Conservation (phyloP, 2,113 vertebrate genomes). For the Stomatorhinus ivindoensis region DNA sequence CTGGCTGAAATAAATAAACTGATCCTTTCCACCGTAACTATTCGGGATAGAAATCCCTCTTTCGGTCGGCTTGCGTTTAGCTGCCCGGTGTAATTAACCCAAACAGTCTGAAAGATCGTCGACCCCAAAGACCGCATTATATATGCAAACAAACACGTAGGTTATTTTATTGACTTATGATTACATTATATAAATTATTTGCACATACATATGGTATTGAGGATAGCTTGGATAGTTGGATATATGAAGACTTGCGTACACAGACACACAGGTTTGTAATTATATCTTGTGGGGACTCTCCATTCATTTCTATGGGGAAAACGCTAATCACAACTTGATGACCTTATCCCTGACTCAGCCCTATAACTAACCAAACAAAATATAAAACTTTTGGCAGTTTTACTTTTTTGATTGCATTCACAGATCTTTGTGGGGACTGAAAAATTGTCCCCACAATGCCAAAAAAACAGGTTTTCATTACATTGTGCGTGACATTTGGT, state of each 20-base stretch:
- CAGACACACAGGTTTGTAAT: neutral
- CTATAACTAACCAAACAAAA: no score
- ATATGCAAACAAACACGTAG: neutral
- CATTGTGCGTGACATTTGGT: no score
- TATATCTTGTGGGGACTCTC: no score
- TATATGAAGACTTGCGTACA: neutral
- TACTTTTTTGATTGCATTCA: no score
- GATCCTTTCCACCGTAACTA: conserved; percentile 43
- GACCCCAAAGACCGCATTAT: neutral
- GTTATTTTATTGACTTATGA: neutral
- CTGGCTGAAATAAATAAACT: conserved; percentile 25
- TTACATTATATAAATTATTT: neutral
- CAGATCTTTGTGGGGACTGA: no score
- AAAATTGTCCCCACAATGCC: no score
- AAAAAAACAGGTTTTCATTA: no score
- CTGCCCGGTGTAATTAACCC: conserved; percentile 17
- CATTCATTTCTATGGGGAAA: no score
- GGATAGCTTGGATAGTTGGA: neutral
- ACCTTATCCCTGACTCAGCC: no score
- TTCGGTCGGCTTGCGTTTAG: conserved; percentile 16
- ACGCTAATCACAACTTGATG: no score
- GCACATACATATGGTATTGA: neutral
- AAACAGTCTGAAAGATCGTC: neutral
- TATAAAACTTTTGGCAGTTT: no score
- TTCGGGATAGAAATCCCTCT: conserved; percentile 24